A percentile compares a stretch with the other conserved stretches of the same genome.
phyloP scores from a whole-genome alignment of 2,113 vertebrate species.

The Oryzias curvinotus region DNA sequence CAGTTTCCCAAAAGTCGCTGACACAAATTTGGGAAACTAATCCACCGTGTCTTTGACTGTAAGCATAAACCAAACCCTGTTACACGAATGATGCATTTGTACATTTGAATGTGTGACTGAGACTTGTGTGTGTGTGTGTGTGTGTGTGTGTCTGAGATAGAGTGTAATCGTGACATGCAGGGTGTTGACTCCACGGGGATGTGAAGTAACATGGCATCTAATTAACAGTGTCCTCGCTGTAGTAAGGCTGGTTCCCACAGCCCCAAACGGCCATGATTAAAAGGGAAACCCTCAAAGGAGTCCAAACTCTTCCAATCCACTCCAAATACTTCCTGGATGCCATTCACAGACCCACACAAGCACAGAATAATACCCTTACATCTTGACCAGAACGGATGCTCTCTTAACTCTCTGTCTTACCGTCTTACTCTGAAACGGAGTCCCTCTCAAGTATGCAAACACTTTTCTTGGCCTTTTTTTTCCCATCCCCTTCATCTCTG shows the following conservation, averaged over 20 bases:
- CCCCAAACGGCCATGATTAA: constrained; percentile 75
- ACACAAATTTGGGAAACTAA: background rate
- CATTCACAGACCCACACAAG: constrained; percentile 53
- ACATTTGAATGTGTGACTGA: constrained; percentile 10
- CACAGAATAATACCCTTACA: constrained; percentile 57
- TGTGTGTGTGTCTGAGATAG: constrained; percentile 28
- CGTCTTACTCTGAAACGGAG: constrained; percentile 38
- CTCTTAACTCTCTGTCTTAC: constrained; percentile 60
- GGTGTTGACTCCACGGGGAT: constrained; percentile 69
- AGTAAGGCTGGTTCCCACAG: constrained; percentile 64
- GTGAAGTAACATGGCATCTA: constrained; percentile 68
- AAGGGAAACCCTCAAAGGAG: constrained; percentile 75
- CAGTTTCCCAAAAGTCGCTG: background rate
- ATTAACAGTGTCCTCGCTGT: constrained; percentile 74
- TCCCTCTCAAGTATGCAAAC: constrained; percentile 31
- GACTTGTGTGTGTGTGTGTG: constrained; percentile 27
- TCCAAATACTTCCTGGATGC: constrained; percentile 64
- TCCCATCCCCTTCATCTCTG: constrained; percentile 52
- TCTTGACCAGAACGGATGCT: constrained; percentile 71
- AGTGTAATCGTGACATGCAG: constrained; percentile 49
- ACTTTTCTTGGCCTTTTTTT: constrained; percentile 47
- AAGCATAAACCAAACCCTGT: constrained; percentile 1
- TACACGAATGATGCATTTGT: constrained; percentile 3
- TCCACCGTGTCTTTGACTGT: background rate
- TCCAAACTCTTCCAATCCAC: constrained; percentile 62